These are phyloP conservation scores for Cheiracanthium punctorium DNA, from an alignment of 2,888 invertebrate species.

Conservation along the genomic window DNA sequence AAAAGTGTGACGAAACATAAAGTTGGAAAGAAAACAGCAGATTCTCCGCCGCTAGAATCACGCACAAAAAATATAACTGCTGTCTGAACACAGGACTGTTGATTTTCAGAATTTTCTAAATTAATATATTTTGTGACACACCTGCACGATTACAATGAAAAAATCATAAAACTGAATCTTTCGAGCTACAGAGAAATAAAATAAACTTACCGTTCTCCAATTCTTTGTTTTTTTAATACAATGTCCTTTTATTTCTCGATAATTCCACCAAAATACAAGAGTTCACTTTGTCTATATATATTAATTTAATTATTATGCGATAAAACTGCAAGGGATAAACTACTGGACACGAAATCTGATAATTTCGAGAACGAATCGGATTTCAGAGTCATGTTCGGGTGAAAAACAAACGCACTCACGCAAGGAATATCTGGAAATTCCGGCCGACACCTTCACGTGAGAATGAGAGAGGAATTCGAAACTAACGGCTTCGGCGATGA, in stretches of 20 bases:
- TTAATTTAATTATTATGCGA: neutral
- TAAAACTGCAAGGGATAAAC: neutral
- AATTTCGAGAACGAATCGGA: neutral
- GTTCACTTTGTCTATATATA: too few relatives aligned
- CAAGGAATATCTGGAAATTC: neutral
- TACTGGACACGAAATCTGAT: neutral
- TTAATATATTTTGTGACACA: too few relatives aligned
- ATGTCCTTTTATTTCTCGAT: neutral
- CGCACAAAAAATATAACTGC: too few relatives aligned
- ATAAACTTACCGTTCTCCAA: neutral
- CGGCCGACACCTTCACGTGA: conserved; percentile 38
- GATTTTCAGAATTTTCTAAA: too few relatives aligned
- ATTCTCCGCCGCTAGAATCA: too few relatives aligned
- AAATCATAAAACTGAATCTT: too few relatives aligned
- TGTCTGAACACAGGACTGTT: too few relatives aligned
- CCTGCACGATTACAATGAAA: too few relatives aligned
- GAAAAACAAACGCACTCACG: conserved; percentile 5
- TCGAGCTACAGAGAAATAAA: too few relatives aligned
- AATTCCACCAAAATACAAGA: neutral
- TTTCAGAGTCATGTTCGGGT: conserved; percentile 35
- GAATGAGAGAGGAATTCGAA: neutral
- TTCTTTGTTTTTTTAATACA: neutral
- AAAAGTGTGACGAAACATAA: too few relatives aligned
- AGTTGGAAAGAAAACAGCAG: too few relatives aligned
- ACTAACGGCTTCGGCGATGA: neutral